Evolutionary conservation across 2,113 vertebrate genomes (phyloP).

Genomic region (Corythaeola cristata): DNA sequence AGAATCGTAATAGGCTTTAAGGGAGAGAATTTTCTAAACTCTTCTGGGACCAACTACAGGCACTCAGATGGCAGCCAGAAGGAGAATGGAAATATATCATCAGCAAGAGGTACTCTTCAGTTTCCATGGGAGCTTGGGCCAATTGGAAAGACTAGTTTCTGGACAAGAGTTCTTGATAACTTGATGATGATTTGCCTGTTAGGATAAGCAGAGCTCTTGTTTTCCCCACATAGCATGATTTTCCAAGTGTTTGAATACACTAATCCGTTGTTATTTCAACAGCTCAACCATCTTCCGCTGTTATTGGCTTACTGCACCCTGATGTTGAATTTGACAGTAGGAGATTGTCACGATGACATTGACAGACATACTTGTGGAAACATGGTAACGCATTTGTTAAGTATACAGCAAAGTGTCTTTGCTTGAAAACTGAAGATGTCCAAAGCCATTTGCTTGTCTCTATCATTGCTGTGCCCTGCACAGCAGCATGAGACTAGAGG

Average conservation of each 20-base stretch:
- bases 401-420: not conserved
- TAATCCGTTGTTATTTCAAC: not conserved
- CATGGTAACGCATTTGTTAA: rapidly evolving
- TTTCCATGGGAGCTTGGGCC: not conserved
- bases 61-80: not conserved
- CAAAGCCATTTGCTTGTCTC: not conserved
- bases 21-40: not conserved
- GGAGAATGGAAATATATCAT: not conserved
- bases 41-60: not conserved
- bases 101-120: not conserved
- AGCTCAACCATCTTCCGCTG: not conserved
- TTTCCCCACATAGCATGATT: not conserved
- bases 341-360: not conserved
- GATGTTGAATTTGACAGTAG: not conserved
- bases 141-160: not conserved
- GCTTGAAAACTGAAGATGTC: not conserved
- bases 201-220: not conserved
- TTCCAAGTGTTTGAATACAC: not conserved
- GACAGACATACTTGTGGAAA: not conserved
- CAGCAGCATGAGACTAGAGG: not conserved
- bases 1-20: not conserved
- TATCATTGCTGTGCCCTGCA: not conserved
- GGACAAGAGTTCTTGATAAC: not conserved
- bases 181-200: not conserved
- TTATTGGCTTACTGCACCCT: not conserved